Percentiles rank a stretch among this genome's conserved stretches.
phyloP scores from a whole-genome alignment of 2,113 vertebrate genomes.

The Notothenia rossii region DNA sequence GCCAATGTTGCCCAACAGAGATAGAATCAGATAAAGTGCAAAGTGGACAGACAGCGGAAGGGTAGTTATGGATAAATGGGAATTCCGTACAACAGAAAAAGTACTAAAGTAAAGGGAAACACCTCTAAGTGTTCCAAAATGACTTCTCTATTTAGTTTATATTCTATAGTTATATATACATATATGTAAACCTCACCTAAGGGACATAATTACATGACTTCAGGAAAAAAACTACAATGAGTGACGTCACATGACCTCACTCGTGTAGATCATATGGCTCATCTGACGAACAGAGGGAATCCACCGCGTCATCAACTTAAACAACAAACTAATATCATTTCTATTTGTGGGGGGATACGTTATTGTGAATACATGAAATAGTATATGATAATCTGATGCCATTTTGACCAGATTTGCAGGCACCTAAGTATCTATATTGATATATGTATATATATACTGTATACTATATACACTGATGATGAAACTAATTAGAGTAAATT shows the following conservation, averaged over 20 bases:
- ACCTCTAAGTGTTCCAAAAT: background rate
- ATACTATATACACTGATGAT: no score
- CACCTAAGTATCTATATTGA: no score
- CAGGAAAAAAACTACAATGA: background rate
- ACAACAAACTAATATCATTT: conserved; percentile 43
- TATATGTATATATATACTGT: no score
- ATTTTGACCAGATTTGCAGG: no score
- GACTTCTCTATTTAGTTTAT: conserved; percentile 12
- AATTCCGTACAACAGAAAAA: conserved; percentile 35
- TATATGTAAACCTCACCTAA: background rate
- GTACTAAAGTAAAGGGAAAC: conserved; percentile 36
- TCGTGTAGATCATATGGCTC: background rate
- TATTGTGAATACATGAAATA: background rate
- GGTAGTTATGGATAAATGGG: background rate
- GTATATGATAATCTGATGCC: background rate
- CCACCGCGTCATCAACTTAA: conserved; percentile 41
- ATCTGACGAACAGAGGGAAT: conserved; percentile 31
- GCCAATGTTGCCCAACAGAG: conserved; percentile 55
- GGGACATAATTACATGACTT: background rate
- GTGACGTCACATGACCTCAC: background rate
- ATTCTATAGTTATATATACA: no score
- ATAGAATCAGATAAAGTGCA: background rate
- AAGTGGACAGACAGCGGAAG: background rate
- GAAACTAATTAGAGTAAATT: no score
- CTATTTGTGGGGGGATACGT: background rate